Evolutionary conservation across 2,797 vertebrate species (phyloP).

Genomic region (Muscicapa striata): DNA sequence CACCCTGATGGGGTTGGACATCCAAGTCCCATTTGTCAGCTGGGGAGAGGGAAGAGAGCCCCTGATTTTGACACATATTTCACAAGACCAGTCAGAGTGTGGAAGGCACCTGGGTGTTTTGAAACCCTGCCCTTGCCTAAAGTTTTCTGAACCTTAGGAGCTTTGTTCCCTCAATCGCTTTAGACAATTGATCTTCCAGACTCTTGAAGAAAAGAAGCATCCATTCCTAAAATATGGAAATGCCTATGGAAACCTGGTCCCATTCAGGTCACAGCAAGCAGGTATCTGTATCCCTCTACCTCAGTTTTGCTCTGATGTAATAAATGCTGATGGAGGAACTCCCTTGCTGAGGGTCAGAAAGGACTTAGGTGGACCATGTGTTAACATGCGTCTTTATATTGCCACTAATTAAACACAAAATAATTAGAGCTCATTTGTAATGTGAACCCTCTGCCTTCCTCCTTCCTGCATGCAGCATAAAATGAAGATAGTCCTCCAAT

Average conservation of each 20-base stretch:
- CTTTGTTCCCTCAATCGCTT: neutral
- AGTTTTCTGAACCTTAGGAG: neutral
- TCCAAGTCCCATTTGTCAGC: neutral
- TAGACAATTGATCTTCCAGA: neutral
- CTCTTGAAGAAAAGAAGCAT: neutral
- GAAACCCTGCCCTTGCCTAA: neutral
- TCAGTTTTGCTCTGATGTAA: neutral
- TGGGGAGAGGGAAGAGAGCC: neutral
- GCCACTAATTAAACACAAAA: neutral
- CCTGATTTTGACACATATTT: neutral
- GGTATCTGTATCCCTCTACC: neutral
- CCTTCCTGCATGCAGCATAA: neutral
- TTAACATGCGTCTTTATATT: neutral
- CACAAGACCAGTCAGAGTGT: neutral
- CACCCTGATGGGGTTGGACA: neutral
- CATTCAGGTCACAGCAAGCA: neutral
- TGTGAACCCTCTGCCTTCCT: neutral
- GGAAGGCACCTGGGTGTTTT: neutral
- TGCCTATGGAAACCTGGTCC: neutral
- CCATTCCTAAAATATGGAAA: neutral
- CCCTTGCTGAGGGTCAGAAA: neutral
- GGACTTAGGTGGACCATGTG: neutral
- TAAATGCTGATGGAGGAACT: neutral
- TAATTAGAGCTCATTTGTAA: neutral
- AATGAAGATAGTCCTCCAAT: constrained; percentile 29